phyloP scores from a whole-genome alignment of 2,797 vertebrate species.

The Mus caroli region DNA sequence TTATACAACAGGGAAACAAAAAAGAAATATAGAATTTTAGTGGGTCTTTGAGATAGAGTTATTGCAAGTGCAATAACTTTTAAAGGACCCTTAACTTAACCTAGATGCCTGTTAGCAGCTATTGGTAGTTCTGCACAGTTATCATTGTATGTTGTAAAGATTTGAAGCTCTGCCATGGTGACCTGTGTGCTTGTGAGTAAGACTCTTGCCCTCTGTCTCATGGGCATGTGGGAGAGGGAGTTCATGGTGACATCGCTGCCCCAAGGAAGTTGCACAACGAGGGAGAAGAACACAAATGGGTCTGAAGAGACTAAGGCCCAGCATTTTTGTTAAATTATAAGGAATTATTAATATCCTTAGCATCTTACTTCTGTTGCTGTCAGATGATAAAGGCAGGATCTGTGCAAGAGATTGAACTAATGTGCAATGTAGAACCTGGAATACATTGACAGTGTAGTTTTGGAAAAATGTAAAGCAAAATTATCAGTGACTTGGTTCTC shows the following conservation, averaged over 20 bases:
- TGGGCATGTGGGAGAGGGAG: fast-evolving
- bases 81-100: constrained; percentile 22
- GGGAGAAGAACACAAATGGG: neutral
- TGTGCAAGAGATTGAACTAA: constrained; percentile 18
- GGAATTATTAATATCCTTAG: neutral
- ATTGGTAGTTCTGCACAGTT: constrained; percentile 16
- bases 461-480: constrained; percentile 56
- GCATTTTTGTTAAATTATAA: neutral
- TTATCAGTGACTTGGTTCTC: constrained; percentile 69
- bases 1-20: neutral
- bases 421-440: constrained; percentile 1
- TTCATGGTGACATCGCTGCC: neutral
- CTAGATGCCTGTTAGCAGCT: neutral
- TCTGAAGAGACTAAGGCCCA: neutral
- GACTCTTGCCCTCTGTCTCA: neutral
- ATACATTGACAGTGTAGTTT: neutral
- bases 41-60: constrained; percentile 21
- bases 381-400: neutral
- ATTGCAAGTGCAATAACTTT: neutral
- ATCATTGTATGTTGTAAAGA: neutral
- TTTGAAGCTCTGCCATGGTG: neutral
- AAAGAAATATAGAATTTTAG: neutral
- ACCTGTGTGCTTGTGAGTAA: neutral
- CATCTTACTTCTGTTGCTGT: neutral
- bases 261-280: neutral